Evolutionary conservation across 2,113 vertebrate genomes (phyloP).

Genomic region (Opisthocomus hoazin): DNA sequence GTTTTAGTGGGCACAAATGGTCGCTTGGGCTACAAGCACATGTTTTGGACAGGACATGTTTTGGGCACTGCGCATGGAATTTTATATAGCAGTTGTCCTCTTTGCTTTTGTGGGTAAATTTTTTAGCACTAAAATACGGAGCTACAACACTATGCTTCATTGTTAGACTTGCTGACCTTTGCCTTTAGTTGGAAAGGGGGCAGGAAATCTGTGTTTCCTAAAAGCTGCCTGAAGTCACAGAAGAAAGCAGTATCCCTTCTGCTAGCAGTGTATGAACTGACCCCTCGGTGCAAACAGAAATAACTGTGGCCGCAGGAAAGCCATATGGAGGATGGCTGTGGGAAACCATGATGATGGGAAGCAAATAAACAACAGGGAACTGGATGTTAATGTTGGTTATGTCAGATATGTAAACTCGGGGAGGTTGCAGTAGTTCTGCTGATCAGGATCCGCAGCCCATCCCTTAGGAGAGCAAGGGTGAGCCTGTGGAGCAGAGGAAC

Average conservation of each 20-base stretch:
- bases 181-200: constrained; percentile 30
- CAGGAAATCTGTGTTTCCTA: constrained; percentile 57
- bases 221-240: constrained; percentile 41
- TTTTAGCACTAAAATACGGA: background rate
- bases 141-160: background rate
- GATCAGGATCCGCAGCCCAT: background rate
- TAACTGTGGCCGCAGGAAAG: constrained; percentile 7
- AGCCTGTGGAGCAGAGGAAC: background rate
- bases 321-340: background rate
- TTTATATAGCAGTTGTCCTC: background rate
- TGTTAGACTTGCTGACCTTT: constrained; percentile 44
- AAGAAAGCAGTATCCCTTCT: constrained; percentile 29
- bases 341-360: background rate
- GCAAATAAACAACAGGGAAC: background rate
- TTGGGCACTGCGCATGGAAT: background rate
- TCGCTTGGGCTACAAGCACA: background rate
- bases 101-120: background rate
- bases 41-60: background rate
- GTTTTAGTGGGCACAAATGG: background rate
- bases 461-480: background rate
- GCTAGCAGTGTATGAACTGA: background rate
- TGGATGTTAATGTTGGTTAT: background rate
- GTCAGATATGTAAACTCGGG: background rate
- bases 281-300: background rate
- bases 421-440: background rate